Evolutionary conservation across 1,140 invertebrate species (phyloP).

Genomic region (Muscidifurax raptorellus): DNA sequence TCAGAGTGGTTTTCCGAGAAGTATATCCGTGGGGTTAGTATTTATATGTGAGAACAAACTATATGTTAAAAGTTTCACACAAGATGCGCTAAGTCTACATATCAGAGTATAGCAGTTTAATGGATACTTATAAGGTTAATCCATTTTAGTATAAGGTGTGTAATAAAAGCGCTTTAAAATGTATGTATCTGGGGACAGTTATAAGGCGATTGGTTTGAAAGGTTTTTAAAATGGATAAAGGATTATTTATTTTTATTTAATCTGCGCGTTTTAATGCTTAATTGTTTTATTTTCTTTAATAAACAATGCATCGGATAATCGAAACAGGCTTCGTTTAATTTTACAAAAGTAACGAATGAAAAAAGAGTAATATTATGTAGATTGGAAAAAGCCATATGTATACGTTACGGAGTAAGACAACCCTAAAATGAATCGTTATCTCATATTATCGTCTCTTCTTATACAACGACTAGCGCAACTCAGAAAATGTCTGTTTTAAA

Average conservation of each 20-base stretch:
- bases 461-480: too few species aligned
- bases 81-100: background rate
- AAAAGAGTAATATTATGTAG: too few species aligned
- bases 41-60: background rate
- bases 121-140: background rate
- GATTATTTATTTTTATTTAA: background rate
- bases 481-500: too few species aligned
- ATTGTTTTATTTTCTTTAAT: background rate
- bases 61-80: background rate
- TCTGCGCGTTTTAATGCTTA: background rate
- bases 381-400: too few species aligned
- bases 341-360: too few species aligned
- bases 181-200: conserved; percentile 1
- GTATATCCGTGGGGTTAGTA: background rate
- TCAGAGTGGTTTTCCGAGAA: background rate
- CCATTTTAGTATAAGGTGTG: background rate
- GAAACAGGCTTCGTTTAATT: too few species aligned
- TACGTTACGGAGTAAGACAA: too few species aligned
- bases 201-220: conserved; percentile 19
- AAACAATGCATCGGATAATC: too few species aligned
- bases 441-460: too few species aligned
- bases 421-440: too few species aligned
- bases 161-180: conserved; percentile 28
- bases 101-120: background rate
- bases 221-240: background rate